phyloP scores from a whole-genome alignment of 2,888 invertebrate species.

The Sesia bembeciformis region DNA sequence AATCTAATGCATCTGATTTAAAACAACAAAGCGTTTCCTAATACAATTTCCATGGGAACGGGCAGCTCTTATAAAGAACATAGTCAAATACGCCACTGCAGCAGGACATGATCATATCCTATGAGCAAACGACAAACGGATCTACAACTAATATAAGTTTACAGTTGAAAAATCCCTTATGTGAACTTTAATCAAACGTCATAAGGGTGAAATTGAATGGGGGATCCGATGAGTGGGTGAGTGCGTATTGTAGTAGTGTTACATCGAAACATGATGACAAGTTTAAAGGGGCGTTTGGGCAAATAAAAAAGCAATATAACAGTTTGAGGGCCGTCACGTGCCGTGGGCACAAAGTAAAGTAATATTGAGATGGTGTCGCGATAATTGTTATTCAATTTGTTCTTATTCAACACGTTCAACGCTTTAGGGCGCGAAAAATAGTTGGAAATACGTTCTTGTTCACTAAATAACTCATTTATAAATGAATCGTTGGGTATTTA shows the following conservation, averaged over 20 bases:
- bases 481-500: too few relatives aligned
- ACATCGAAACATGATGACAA: slow-evolving; percentile 63
- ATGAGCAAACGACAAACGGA: slow-evolving; percentile 47
- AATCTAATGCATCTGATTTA: background rate
- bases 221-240: background rate
- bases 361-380: slow-evolving; percentile 60
- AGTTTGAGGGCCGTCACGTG: slow-evolving; percentile 45
- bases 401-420: slow-evolving; percentile 14
- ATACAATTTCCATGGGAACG: slow-evolving; percentile 54
- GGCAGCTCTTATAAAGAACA: slow-evolving; percentile 36
- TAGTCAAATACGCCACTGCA: slow-evolving; percentile 45
- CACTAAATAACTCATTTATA: too few relatives aligned
- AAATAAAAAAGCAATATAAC: slow-evolving; percentile 70
- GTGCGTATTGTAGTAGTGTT: slow-evolving; percentile 12
- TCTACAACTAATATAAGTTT: slow-evolving; percentile 18
- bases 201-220: too few relatives aligned
- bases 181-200: too few relatives aligned
- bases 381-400: slow-evolving; percentile 62
- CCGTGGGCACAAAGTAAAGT: slow-evolving; percentile 29
- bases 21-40: slow-evolving; percentile 16
- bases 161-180: background rate
- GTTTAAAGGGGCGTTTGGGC: slow-evolving; percentile 51
- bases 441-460: too few relatives aligned
- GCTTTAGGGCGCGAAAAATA: background rate
- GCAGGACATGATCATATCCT: slow-evolving; percentile 45